These are phyloP conservation scores for Alethe castanea DNA, from an alignment of 2,113 vertebrate genomes.

Conservation along the genomic window DNA sequence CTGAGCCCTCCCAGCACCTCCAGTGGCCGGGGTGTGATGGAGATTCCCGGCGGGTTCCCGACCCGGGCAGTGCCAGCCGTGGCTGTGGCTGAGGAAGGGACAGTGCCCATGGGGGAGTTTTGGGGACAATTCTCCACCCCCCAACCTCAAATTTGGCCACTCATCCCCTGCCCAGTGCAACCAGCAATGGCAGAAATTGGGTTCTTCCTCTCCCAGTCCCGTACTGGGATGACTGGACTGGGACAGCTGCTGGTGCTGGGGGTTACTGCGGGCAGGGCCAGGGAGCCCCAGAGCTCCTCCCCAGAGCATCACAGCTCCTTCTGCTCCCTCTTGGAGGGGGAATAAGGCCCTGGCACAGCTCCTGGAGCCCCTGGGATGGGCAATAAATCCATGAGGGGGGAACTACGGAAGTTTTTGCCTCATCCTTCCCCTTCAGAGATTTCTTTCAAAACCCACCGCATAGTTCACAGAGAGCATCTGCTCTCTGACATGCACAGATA, in stretches of 20 bases:
- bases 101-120: background rate
- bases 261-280: background rate
- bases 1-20: background rate
- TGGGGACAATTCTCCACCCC: background rate
- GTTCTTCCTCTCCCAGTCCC: background rate
- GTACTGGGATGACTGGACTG: background rate
- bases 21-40: rapidly evolving
- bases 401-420: background rate
- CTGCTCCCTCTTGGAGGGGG: background rate
- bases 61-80: background rate
- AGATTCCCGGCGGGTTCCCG: rapidly evolving
- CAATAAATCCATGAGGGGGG: background rate
- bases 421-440: background rate
- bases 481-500: background rate
- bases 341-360: background rate
- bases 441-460: background rate
- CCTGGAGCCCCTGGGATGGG: background rate
- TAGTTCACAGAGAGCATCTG: background rate
- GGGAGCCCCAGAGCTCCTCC: background rate
- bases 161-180: background rate
- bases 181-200: background rate
- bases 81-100: background rate
- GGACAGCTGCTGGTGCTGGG: background rate
- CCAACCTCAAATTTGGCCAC: background rate
- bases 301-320: rapidly evolving